Base-by-base conservation (phyloP, 2,888 invertebrate species). In the Eupelmus urozonus region DNA sequence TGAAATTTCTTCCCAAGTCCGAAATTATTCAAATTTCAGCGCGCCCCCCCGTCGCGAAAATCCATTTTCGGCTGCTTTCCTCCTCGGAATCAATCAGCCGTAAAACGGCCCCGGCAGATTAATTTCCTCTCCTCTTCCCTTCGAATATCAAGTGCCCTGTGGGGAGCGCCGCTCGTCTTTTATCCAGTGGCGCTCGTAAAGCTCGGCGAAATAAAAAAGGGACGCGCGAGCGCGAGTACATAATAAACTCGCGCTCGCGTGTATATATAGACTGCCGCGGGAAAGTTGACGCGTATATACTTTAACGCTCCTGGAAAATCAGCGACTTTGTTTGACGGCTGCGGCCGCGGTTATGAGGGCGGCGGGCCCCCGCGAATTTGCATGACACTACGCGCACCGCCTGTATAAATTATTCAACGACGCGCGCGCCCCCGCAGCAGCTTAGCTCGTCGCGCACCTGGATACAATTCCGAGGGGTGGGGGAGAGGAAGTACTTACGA, bases 401-500 rank as follows among this genome's bases (percentile, higher is more conserved):
- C 53, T 53, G 55, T 67, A 74, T 80, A 77, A 80, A 80, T 77
- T 77, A 80, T 77, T 77, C 74, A 66, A 45, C 65, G 71, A 45
- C 11, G 23, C 49, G 18, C 7, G 20, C 23, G n/a, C 29, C 51
- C 5, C 20, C n/a, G n/a, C n/a, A n/a, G n/a, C n/a, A n/a, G n/a
- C 20, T 2, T n/a, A 27, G 34, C 34, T 34, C 34, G 34, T 5
- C 9, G 4, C 16, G 45, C 2, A 16, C 59, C 27, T 59, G 57
- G 57, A 76, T n/a, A n/a, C 65, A 65, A 76, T 76, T 65, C 67
- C 7, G 20, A 27, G 20, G 18, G 42, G 57, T 25, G 27, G 13
- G 5, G 18, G 40, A 57, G 40, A 3, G 69, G 65, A 82, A 83
- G 84, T 84, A 94, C 96, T 95, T 91, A 96, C 96, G 96, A 88